Evolutionary conservation across 2,113 vertebrate genomes (phyloP), one percentile per base, ranked within the genome.

Genomic region (Gasterosteus aculeatus): DNA sequence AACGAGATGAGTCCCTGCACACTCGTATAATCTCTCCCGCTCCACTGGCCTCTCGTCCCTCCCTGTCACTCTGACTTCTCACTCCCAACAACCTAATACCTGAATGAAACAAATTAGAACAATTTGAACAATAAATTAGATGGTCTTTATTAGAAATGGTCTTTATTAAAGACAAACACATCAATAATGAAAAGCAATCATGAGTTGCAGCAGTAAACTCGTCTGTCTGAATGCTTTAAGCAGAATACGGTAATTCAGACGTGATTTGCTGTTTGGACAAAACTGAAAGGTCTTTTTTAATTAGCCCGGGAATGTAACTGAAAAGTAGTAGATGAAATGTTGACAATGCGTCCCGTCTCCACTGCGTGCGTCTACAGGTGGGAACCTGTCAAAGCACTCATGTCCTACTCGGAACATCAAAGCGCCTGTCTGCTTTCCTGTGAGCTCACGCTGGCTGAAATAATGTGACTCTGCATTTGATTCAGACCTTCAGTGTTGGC

Each of bases 401-500:
- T 72, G 60, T 74, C 76, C 68, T 54, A 15, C 53, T 35, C 58
- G 51, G 7, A 75, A 31, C 69, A 77, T 86, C 49, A 89, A 80
- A 86, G 38, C 35, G 56, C 39, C 44, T 2, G n/a, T 60, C 47
- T 12, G 26, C 60, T 82, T 84, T 81, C 77, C 89, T 70, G 11
- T 85, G 83, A 87, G 69, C 79, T 91, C 87, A 89, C 73, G 41
- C 39, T n/a, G 18, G 44, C 53, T 80, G 53, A 67, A 84, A 70
- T 83, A 75, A 86, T 84, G 19, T 12, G 22, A 85, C 74, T 73
- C 33, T 75, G 70, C 67, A 47, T 70, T 82, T 56, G 15, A 82
- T 80, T 71, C 68, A 64, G 71, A 58, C 67, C 26, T 70, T 72
- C 60, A 39, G 29, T 8, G 64, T 9, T 41, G 74, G 64, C 69